phyloP scores from a whole-genome alignment of 2,113 vertebrate species.

The Melanostigma gelatinosum region DNA sequence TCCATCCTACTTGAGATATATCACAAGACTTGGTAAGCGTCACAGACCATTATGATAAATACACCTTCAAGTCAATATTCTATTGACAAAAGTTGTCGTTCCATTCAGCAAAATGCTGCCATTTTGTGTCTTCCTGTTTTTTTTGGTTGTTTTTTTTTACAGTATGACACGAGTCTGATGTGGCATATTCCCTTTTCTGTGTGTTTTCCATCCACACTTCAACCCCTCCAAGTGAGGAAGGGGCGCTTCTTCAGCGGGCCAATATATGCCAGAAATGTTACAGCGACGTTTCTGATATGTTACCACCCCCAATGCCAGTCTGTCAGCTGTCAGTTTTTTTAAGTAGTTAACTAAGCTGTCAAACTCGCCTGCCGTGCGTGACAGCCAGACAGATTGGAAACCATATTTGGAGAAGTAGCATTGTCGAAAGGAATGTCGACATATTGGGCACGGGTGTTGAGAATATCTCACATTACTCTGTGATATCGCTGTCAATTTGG shows the following conservation, averaged over 20 bases:
- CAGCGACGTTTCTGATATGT: slow-evolving; percentile 44
- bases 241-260: slow-evolving; percentile 25
- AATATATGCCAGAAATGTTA: slow-evolving; percentile 17
- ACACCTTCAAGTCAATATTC: slow-evolving; percentile 11
- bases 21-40: background rate
- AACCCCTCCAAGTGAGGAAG: slow-evolving; percentile 24
- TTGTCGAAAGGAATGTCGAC: slow-evolving; percentile 72
- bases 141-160: slow-evolving; percentile 5
- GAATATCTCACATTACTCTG: slow-evolving; percentile 55
- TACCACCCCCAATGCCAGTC: slow-evolving; percentile 51
- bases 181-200: slow-evolving; percentile 4
- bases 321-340: slow-evolving; percentile 72
- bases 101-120: background rate
- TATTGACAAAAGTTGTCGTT: background rate
- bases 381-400: slow-evolving; percentile 76
- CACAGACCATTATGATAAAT: background rate
- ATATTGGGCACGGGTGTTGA: slow-evolving; percentile 58
- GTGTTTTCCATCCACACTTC: slow-evolving; percentile 14
- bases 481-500: slow-evolving; percentile 57
- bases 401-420: slow-evolving; percentile 69
- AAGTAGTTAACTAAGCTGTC: slow-evolving; percentile 71
- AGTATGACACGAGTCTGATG: background rate
- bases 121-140: background rate
- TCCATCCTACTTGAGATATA: background rate
- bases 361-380: slow-evolving; percentile 59